Conservation (phyloP, 2,888 invertebrate genomes). For the Itoplectis maculator region DNA sequence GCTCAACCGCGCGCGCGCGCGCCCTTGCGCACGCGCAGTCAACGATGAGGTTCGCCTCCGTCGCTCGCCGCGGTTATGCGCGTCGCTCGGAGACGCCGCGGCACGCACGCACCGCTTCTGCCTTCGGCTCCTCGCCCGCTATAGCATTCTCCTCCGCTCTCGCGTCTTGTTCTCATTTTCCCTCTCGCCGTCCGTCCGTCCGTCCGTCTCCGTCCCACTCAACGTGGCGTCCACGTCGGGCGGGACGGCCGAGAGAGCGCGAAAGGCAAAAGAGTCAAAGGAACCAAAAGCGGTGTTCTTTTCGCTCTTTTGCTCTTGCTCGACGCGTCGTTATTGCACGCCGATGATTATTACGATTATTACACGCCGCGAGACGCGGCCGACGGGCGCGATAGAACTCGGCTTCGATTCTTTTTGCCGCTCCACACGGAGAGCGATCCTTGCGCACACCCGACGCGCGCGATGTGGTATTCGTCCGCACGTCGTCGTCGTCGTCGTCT, state of each 20-base stretch:
- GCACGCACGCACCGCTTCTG: conserved; percentile 59
- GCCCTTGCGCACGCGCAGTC: too few relatives aligned
- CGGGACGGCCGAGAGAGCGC: too few relatives aligned
- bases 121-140: conserved; percentile 46
- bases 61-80: conserved; percentile 33
- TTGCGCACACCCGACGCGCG: too few relatives aligned
- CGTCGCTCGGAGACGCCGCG: conserved; percentile 59
- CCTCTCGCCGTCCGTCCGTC: neutral
- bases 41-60: conserved; percentile 55
- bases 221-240: too few relatives aligned
- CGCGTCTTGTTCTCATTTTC: conserved; percentile 37
- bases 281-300: too few relatives aligned
- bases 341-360: conserved; percentile 69
- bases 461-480: too few relatives aligned
- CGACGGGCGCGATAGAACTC: conserved; percentile 15
- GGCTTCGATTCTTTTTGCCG: conserved; percentile 31
- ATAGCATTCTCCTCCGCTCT: conserved; percentile 46
- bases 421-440: conserved; percentile 8
- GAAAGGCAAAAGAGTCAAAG: neutral
- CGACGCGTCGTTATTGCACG: conserved; percentile 67
- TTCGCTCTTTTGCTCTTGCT: conserved; percentile 62
- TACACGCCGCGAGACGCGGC: conserved; percentile 58
- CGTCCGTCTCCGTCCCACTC: neutral
- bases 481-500: conserved; percentile 30
- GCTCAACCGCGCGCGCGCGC: too few relatives aligned